phyloP scores from a whole-genome alignment of 2,888 invertebrate genomes.

The Molanna angustata region DNA sequence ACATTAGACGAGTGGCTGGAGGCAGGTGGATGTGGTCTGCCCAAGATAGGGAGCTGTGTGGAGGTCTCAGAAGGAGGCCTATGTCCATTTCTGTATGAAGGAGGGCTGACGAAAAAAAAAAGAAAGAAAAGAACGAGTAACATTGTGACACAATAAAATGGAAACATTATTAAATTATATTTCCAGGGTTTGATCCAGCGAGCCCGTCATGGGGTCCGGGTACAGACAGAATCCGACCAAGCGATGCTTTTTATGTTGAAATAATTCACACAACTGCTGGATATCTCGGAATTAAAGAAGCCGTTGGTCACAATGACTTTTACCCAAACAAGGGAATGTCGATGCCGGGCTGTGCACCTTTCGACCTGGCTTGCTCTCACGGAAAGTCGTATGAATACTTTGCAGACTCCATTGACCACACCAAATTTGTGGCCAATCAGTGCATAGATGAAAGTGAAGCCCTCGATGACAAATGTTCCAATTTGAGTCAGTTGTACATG shows the following conservation, averaged over 20 bases:
- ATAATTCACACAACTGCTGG: constrained; percentile 27
- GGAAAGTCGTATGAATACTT: constrained; percentile 25
- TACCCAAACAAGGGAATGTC: constrained; percentile 23
- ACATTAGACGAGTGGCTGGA: too few species aligned
- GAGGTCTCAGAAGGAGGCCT: too few species aligned
- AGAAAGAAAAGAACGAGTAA: too few species aligned
- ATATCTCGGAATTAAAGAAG: constrained; percentile 16
- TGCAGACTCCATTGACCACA: constrained; percentile 28
- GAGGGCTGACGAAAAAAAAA: too few species aligned
- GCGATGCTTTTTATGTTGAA: constrained; percentile 25
- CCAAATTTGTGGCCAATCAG: constrained; percentile 20
- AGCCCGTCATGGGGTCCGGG: constrained; percentile 21
- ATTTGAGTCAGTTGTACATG: constrained; percentile 24
- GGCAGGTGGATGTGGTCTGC: too few species aligned
- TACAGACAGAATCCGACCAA: constrained; percentile 19
- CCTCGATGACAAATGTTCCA: constrained; percentile 18
- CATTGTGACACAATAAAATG: too few species aligned
- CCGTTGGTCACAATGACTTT: constrained; percentile 26
- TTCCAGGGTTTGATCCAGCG: constrained; percentile 28
- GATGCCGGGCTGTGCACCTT: constrained; percentile 22
- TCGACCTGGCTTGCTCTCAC: constrained; percentile 24
- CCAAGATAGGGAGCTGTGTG: too few species aligned
- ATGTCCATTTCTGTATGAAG: too few species aligned
- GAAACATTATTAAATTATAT: too few species aligned
- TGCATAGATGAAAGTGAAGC: constrained; percentile 22